A percentile compares a stretch with the other conserved stretches of the same genome.
Conservation (phyloP, 2,797 vertebrate species). For the Mormyrops attenuatus region DNA sequence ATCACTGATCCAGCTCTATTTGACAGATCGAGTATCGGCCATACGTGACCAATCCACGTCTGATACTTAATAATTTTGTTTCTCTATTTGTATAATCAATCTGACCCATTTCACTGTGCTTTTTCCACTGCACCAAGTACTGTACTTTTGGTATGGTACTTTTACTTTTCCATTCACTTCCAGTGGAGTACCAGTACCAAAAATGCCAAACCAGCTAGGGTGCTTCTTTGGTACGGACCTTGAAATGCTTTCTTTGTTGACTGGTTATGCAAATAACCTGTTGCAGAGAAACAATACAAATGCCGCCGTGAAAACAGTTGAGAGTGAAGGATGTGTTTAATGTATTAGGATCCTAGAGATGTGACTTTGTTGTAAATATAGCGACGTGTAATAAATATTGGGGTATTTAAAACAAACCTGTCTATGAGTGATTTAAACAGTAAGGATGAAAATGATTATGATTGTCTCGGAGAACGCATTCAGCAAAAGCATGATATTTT, state of each 20-base stretch:
- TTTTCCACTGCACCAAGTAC: no score
- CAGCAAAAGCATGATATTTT: neutral
- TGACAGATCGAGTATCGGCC: neutral
- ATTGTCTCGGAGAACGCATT: neutral
- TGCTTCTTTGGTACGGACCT: neutral
- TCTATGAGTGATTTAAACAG: neutral
- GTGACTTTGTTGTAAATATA: neutral
- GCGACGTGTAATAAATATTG: neutral
- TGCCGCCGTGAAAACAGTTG: neutral
- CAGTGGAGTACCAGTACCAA: neutral
- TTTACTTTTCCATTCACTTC: neutral
- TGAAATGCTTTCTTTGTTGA: neutral
- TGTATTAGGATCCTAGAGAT: neutral
- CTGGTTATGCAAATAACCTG: neutral
- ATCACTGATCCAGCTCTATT: neutral
- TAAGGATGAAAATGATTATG: no score
- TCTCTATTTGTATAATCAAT: neutral
- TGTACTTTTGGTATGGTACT: no score
- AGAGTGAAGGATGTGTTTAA: neutral
- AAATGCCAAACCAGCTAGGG: neutral
- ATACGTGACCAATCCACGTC: neutral
- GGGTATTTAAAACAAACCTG: neutral
- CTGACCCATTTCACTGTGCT: neutral
- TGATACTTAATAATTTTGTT: neutral
- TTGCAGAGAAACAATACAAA: neutral